Percentiles rank a stretch among this genome's conserved stretches.
Conservation (phyloP, 2,797 vertebrate species). For the Esox masquinongy region DNA sequence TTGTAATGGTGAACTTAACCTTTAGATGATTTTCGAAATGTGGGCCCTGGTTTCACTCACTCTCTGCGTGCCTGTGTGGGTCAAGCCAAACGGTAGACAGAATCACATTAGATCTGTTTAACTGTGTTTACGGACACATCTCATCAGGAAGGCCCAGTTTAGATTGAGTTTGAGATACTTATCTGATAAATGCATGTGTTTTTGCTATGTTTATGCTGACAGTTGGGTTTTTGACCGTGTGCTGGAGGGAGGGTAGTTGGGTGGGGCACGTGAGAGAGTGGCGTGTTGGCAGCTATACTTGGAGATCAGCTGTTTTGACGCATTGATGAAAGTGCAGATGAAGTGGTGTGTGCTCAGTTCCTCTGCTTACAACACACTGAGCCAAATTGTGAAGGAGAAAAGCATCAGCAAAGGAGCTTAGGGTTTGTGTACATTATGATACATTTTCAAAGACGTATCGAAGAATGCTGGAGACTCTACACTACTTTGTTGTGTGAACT, state of each 20-base stretch:
- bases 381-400: background rate
- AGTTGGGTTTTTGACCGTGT: conserved; percentile 2
- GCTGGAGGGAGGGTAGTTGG: background rate
- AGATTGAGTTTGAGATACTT: too few species aligned
- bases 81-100: conserved; percentile 2
- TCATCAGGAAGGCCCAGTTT: too few species aligned
- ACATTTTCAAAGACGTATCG: too few species aligned
- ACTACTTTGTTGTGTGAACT: too few species aligned
- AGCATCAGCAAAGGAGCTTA: background rate
- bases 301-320: conserved; percentile 30
- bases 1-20: too few species aligned
- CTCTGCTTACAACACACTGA: background rate
- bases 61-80: background rate
- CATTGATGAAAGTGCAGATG: background rate
- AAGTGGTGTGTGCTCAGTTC: background rate
- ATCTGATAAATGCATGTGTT: background rate
- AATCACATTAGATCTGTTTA: conserved; percentile 8
- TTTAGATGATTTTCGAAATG: too few species aligned
- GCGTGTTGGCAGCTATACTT: conserved; percentile 6
- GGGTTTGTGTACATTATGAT: too few species aligned
- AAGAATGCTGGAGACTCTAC: too few species aligned
- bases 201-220: conserved; percentile 1
- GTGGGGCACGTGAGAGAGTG: conserved; percentile 4
- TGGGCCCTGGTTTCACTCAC: too few species aligned
- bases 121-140: too few species aligned